Conservation (phyloP, 2,797 vertebrate species). For the Phoxinus dragarum region DNA sequence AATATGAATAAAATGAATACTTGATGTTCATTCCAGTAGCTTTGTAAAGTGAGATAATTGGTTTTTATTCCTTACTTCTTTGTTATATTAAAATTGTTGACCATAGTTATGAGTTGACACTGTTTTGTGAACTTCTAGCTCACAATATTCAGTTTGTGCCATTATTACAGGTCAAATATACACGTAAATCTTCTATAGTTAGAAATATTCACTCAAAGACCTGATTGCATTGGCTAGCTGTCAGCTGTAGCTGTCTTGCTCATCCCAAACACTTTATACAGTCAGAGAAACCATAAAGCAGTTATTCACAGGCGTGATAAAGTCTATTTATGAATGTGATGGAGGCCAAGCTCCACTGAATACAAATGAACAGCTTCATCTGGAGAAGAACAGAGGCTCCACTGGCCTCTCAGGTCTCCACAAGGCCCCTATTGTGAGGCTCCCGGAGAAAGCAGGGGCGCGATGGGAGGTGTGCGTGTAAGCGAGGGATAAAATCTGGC, state of each 20-base stretch:
- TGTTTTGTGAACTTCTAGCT: not conserved
- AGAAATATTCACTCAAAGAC: not conserved
- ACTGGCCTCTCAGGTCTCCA: constrained; percentile 60
- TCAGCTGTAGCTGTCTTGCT: not conserved
- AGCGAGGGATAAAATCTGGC: constrained; percentile 51
- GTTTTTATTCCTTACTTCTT: not conserved
- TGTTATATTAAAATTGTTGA: not conserved
- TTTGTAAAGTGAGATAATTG: not conserved
- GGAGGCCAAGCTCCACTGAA: constrained; percentile 63
- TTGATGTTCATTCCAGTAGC: not conserved
- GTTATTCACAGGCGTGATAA: constrained; percentile 50
- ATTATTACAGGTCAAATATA: not conserved
- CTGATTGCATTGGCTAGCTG: not conserved
- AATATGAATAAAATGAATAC: not conserved
- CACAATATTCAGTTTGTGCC: not conserved
- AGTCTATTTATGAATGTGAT: constrained; percentile 61
- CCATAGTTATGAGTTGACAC: not conserved
- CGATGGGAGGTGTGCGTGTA: constrained; percentile 45
- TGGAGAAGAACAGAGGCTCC: constrained; percentile 59
- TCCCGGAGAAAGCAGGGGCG: constrained; percentile 50
- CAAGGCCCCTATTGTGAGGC: constrained; percentile 74
- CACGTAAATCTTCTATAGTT: not conserved
- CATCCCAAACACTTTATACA: not conserved
- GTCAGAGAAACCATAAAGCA: constrained; percentile 26
- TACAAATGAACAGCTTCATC: constrained; percentile 73